phyloP scores from a whole-genome alignment of 2,888 invertebrate genomes.

The Strigamia crassipes region DNA sequence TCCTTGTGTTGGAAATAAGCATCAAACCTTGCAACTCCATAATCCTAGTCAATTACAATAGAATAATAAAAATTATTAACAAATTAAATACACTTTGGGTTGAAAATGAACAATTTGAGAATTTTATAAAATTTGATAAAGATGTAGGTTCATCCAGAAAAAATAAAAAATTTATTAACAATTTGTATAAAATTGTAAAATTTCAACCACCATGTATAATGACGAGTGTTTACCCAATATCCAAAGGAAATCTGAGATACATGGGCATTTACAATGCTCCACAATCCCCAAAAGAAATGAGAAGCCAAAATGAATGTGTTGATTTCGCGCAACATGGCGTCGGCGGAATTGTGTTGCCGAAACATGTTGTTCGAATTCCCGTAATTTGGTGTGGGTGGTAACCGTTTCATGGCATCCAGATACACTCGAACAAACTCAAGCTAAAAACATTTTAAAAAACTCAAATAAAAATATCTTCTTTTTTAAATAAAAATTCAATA shows the following conservation, averaged over 20 bases:
- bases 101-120: not conserved
- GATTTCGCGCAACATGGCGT: conserved; percentile 72
- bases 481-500: not conserved
- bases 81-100: not conserved
- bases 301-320: conserved; percentile 82
- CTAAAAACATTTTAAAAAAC: conserved; percentile 55
- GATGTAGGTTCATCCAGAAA: not conserved
- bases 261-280: conserved; percentile 87
- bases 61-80: not conserved
- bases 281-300: conserved; percentile 92
- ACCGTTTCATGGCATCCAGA: conserved; percentile 56
- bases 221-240: conserved; percentile 75
- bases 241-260: conserved; percentile 90
- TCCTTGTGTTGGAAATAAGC: conserved; percentile 65
- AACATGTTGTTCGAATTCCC: conserved; percentile 44
- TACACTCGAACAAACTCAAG: conserved; percentile 66
- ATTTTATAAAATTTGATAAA: no score
- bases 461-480: not conserved
- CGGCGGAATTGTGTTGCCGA: conserved; percentile 46
- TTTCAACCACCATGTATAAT: no score
- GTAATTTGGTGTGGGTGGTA: conserved; percentile 28
- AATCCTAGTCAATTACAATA: conserved; percentile 65
- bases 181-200: no score
- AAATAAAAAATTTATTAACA: no score
- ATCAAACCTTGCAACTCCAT: conserved; percentile 67